These are phyloP conservation scores for Phaenicophaeus curvirostris DNA, from an alignment of 2,797 vertebrate species.

Conservation along the genomic window DNA sequence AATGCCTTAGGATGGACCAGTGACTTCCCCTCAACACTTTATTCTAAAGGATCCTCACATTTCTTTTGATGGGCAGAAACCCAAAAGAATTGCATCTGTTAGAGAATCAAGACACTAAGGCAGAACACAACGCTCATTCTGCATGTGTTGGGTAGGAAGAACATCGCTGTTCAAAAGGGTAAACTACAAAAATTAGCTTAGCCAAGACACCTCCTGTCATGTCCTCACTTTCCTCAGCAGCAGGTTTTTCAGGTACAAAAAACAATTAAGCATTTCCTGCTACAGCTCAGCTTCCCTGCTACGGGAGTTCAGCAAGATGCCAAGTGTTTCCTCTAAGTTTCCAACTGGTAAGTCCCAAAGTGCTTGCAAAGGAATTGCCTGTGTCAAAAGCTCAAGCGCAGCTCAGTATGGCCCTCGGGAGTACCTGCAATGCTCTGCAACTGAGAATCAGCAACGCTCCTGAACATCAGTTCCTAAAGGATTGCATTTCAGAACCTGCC, in stretches of 20 bases:
- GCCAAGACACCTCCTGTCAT: background rate
- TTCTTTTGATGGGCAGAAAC: background rate
- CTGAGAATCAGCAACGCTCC: background rate
- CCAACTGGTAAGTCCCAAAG: background rate
- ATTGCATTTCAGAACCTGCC: background rate
- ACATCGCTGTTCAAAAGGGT: background rate
- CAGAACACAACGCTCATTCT: background rate
- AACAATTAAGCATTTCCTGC: background rate
- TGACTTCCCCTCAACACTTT: background rate
- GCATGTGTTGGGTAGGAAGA: background rate
- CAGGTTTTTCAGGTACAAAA: background rate
- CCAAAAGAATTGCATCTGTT: background rate
- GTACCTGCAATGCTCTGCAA: background rate
- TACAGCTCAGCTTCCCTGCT: background rate
- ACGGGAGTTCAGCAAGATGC: background rate
- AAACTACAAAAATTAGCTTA: background rate
- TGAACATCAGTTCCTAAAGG: background rate
- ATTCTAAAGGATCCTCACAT: background rate
- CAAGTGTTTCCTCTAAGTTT: background rate
- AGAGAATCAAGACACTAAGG: background rate
- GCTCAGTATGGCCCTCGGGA: background rate
- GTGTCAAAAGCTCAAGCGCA: background rate
- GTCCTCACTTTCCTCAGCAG: background rate
- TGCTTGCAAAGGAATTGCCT: background rate
- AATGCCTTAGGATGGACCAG: background rate